These are phyloP conservation scores for Helostoma temminkii DNA, from an alignment of 2,797 vertebrate species.

Conservation along the genomic window DNA sequence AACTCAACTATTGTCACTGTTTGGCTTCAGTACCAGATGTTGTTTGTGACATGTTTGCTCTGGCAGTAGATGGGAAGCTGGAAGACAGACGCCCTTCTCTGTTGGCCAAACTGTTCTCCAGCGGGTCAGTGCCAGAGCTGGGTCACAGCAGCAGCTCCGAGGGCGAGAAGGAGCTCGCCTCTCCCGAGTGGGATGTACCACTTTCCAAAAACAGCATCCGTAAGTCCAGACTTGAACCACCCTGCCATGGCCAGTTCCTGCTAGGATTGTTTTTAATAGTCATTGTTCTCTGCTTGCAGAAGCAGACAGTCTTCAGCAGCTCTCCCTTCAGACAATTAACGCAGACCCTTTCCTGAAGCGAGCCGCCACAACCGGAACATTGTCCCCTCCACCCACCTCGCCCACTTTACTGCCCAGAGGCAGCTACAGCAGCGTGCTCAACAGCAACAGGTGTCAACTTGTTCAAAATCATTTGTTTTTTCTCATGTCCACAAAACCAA, in stretches of 20 bases:
- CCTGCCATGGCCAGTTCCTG: too few relatives aligned
- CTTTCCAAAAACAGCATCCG: slow-evolving; percentile 88
- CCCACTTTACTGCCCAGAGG: slow-evolving; percentile 84
- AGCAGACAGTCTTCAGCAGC: slow-evolving; percentile 95
- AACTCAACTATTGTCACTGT: not conserved
- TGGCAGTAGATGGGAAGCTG: slow-evolving; percentile 82
- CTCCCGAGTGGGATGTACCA: slow-evolving; percentile 97
- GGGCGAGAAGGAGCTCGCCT: slow-evolving; percentile 94
- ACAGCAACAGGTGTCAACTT: slow-evolving; percentile 82
- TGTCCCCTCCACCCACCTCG: slow-evolving; percentile 88
- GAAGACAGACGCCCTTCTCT: slow-evolving; percentile 88
- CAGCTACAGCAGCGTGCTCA: slow-evolving; percentile 94
- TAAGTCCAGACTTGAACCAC: slow-evolving; percentile 76
- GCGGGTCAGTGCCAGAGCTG: slow-evolving; percentile 87
- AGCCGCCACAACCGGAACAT: slow-evolving; percentile 86
- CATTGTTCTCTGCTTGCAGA: slow-evolving; percentile 72
- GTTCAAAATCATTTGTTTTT: not conserved
- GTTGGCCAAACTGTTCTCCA: slow-evolving; percentile 88
- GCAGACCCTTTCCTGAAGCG: slow-evolving; percentile 95
- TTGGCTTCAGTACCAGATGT: not conserved
- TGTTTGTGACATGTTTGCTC: slow-evolving; percentile 26
- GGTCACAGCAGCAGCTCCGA: slow-evolving; percentile 97
- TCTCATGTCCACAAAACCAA: not conserved
- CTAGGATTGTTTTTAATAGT: not conserved
- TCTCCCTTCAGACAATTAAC: slow-evolving; percentile 95